Evolutionary conservation across 2,113 vertebrate genomes (phyloP), one percentile per base, ranked within the genome.

Genomic region (Pampusana beccarii): DNA sequence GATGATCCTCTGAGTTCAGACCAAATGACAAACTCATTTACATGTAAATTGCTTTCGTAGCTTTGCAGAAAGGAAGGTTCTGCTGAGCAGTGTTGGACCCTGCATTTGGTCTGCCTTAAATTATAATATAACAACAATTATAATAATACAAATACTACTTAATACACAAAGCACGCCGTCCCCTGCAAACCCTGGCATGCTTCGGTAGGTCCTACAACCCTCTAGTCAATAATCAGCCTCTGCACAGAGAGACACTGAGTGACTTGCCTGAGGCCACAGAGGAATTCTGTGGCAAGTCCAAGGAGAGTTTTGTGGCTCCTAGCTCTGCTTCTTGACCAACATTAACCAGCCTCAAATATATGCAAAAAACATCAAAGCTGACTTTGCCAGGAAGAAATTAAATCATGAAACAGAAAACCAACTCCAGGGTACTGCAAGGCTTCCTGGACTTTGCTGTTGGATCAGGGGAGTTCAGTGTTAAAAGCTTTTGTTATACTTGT

Each of bases 1-100:
- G 96, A 93, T 93, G 96, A 96, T 96, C 95, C 93, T 95, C 77
- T 42, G 92, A 96, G 95, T 96, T 97, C 96, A 95, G 92, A 96
- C 92, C 93, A 95, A 96, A 96, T 65, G 92, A 96, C 95, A 95
- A 88, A 95, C 96, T 97, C 93, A 97, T 97, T 97, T 97, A 91
- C 92, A 96, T 96, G 95, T 84, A 96, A 97, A 97, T 97, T 97
- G 93, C 95, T 95, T 97, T 92, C 53, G 19, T 89, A 93, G 95
- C 92, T 97, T 88, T 94, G 92, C 95, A 94, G 93, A 96, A 97
- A 94, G 82, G 92, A 95, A 94, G 95, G 94, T 93, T 95, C 92
- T 91, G 95, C 58, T 0, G 84, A 96, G 95, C 93, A 65, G 65
- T 53, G 77, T 77, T 92, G 96, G 96, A 93, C 95, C 91, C 77